Conservation (phyloP, 2,113 vertebrate genomes). For the Mesitornis unicolor region DNA sequence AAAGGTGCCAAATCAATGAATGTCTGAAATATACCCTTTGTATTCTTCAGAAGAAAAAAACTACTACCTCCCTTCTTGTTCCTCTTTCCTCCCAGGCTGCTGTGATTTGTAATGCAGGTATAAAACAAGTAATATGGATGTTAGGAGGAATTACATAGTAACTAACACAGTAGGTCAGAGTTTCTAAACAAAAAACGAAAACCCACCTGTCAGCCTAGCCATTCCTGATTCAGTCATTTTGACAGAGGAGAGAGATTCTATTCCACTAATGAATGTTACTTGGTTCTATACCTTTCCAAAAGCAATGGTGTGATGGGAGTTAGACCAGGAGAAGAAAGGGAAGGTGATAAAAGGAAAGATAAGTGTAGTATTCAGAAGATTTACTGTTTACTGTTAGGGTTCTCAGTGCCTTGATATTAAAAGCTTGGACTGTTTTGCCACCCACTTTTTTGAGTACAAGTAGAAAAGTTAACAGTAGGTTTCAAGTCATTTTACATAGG, state of each 20-base stretch:
- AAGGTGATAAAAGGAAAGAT: background rate
- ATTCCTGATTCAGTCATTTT: background rate
- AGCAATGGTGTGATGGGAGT: background rate
- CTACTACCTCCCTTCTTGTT: background rate
- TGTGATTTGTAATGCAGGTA: background rate
- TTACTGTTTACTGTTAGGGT: slow-evolving; percentile 48
- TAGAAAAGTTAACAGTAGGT: slow-evolving; percentile 31
- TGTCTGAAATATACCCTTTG: background rate
- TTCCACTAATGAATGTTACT: background rate
- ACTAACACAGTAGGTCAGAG: background rate
- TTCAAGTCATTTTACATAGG: slow-evolving; percentile 29
- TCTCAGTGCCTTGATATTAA: slow-evolving; percentile 39
- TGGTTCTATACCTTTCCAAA: background rate
- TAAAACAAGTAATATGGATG: background rate
- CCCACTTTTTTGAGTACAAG: background rate
- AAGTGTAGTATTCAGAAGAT: background rate
- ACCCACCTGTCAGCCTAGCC: background rate
- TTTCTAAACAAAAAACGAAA: background rate
- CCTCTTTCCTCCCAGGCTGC: background rate
- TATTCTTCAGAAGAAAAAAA: background rate
- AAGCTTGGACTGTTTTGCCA: slow-evolving; percentile 4
- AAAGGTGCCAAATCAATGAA: background rate
- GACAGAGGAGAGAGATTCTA: background rate
- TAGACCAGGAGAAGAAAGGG: background rate
- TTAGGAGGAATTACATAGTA: background rate